Percentiles rank a stretch among this genome's conserved stretches.
These are phyloP conservation scores for Seriola rivoliana DNA, from an alignment of 2,113 vertebrate genomes.

Conservation along the genomic window DNA sequence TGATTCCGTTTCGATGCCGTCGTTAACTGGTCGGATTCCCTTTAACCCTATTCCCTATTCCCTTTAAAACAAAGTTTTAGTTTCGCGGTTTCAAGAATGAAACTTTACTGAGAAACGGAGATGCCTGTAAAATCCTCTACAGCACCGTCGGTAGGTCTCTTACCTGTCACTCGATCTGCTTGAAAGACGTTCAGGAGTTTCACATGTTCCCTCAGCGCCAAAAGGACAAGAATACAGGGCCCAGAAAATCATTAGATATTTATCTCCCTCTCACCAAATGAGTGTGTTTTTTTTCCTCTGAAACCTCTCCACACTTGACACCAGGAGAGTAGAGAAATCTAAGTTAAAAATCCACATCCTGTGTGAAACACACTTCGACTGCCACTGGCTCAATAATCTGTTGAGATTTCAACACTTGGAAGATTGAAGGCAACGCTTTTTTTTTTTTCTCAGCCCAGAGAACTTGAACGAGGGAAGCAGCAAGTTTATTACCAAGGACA, in stretches of 20 bases:
- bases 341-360: not conserved
- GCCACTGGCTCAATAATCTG: not conserved
- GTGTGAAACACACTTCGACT: not conserved
- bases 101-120: not conserved
- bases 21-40: not conserved
- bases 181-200: not conserved
- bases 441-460: constrained; percentile 66
- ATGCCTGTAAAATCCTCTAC: not conserved
- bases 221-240: not conserved
- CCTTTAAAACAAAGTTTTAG: not conserved
- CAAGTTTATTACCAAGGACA: constrained; percentile 99
- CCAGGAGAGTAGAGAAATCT: too few relatives aligned
- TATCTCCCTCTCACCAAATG: not conserved
- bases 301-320: not conserved
- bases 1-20: not conserved
- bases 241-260: not conserved
- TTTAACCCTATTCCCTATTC: not conserved
- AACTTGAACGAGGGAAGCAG: constrained; percentile 90
- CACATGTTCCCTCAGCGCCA: not conserved
- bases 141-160: not conserved
- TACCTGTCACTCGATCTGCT: not conserved
- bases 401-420: constrained; percentile 7
- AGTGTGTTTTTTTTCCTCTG: not conserved
- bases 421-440: constrained; percentile 1
- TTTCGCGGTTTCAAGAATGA: not conserved